Base-by-base conservation (phyloP, 2,888 invertebrate genomes). In the Shargacucullia verbasci region DNA sequence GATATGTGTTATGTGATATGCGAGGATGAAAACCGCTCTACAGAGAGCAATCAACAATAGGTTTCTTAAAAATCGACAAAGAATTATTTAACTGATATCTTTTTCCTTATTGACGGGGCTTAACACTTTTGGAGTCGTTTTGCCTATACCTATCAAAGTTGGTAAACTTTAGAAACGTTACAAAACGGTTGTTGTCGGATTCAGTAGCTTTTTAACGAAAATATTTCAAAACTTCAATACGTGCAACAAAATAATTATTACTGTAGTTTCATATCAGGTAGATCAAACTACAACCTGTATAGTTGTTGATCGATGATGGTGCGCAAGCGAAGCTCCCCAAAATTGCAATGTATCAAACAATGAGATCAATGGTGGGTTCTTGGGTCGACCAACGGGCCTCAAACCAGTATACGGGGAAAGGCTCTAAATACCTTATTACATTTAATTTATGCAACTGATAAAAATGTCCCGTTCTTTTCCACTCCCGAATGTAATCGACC, bases 261-360 rank as follows among this genome's bases (percentile, higher is more conserved):
- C 7, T 4, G 12, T 2, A 14, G 9, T 14, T 2, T 6, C 13
- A 12, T 14, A 1, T 37, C 13, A 14, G 3, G 0, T 14, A 12
- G 37, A 33, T 7, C 11, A 54, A 52, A 52, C 39, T 77, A 58
- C 88, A 85, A 0, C 78, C 84, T 88, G 80, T 88, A 86, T 66
- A 62, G 8, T 50, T 49, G 59, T 64, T 75, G 74, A 82, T 83
- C 77, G 79, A 83, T 82, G 81, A 85, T 80, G 73, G 70, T 79
- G 76, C 71, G 72, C 76, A 76, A 72, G 70, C 76, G 77, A 85
- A 83, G 82, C 79, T 86, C 82, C 82, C 86, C 81, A 88, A 92
- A 92, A 88, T 80, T 90, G 91, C 92, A 91, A 81, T 85, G 87
- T 84, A 84, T 89, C 85, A 85, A 85, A 88, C 89, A 91, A 88